phyloP scores from a whole-genome alignment of 2,888 invertebrate genomes.

The Drosophila birchii region DNA sequence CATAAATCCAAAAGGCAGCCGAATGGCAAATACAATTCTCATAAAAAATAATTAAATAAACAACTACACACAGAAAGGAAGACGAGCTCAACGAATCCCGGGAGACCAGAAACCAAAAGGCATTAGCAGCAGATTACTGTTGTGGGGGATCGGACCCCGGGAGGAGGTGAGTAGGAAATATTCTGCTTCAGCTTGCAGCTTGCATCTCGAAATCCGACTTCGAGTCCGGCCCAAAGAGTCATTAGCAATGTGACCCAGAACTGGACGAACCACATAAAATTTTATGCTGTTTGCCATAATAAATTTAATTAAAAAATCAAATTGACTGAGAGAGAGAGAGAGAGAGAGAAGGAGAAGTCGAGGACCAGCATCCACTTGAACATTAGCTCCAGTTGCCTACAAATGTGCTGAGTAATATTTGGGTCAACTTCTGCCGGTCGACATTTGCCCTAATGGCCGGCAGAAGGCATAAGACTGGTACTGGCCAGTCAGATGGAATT shows the following conservation, averaged over 20 bases:
- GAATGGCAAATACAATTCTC: constrained; percentile 60
- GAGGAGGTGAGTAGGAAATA: not conserved
- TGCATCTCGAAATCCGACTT: constrained; percentile 39
- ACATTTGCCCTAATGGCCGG: constrained; percentile 48
- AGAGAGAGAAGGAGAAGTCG: constrained; percentile 17
- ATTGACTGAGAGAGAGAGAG: constrained; percentile 54
- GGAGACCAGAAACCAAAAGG: constrained; percentile 43
- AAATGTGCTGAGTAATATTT: constrained; percentile 43
- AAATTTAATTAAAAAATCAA: constrained; percentile 76
- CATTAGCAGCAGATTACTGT: constrained; percentile 70
- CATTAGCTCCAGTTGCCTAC: constrained; percentile 37
- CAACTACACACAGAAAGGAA: constrained; percentile 31
- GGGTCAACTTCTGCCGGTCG: constrained; percentile 47
- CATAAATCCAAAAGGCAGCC: constrained; percentile 31
- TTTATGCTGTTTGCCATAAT: constrained; percentile 73
- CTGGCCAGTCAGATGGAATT: constrained; percentile 38
- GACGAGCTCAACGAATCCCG: constrained; percentile 2
- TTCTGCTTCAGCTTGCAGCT: constrained; percentile 33
- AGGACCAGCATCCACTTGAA: constrained; percentile 37
- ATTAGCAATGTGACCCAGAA: constrained; percentile 75
- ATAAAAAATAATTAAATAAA: constrained; percentile 65
- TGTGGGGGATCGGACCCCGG: not conserved
- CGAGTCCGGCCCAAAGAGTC: constrained; percentile 44
- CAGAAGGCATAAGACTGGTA: constrained; percentile 34
- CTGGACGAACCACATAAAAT: constrained; percentile 70